Evolutionary conservation across 2,888 invertebrate genomes (phyloP).

Genomic region (Drosophila affinis): DNA sequence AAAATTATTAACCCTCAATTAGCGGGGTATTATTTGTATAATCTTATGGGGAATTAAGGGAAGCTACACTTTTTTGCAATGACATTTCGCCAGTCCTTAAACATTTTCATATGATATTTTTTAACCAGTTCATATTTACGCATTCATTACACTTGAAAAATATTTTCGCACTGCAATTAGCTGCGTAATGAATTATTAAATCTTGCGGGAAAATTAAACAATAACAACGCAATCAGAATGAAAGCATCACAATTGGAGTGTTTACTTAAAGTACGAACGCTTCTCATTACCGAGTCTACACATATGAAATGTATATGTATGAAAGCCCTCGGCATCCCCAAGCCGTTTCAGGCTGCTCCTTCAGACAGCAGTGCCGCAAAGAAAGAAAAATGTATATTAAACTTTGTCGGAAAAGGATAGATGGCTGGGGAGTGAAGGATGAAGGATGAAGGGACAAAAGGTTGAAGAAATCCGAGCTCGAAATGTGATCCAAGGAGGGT

Average conservation of each 20-base stretch:
- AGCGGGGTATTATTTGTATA: neutral
- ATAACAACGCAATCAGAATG: neutral
- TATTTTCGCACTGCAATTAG: conserved; percentile 35
- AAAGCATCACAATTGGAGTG: neutral
- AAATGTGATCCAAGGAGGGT: neutral
- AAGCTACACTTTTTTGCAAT: neutral
- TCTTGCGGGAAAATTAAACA: conserved; percentile 6
- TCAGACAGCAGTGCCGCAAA: neutral
- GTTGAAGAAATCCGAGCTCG: neutral
- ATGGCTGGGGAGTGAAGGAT: neutral
- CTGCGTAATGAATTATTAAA: conserved; percentile 40
- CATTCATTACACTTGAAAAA: conserved; percentile 21
- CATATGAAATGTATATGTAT: neutral
- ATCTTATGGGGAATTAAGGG: neutral
- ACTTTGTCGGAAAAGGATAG: neutral
- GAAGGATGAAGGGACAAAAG: neutral
- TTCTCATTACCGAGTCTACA: neutral
- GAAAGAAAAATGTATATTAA: neutral
- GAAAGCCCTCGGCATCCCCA: neutral
- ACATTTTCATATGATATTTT: neutral
- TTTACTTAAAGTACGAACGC: neutral
- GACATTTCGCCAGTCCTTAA: neutral
- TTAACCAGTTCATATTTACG: conserved; percentile 18
- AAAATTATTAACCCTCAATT: neutral
- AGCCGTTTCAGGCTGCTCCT: neutral